A percentile compares a stretch with the other conserved stretches of the same genome.
These are phyloP conservation scores for Eurosta solidaginis DNA, from an alignment of 1,140 invertebrate species.

Conservation along the genomic window DNA sequence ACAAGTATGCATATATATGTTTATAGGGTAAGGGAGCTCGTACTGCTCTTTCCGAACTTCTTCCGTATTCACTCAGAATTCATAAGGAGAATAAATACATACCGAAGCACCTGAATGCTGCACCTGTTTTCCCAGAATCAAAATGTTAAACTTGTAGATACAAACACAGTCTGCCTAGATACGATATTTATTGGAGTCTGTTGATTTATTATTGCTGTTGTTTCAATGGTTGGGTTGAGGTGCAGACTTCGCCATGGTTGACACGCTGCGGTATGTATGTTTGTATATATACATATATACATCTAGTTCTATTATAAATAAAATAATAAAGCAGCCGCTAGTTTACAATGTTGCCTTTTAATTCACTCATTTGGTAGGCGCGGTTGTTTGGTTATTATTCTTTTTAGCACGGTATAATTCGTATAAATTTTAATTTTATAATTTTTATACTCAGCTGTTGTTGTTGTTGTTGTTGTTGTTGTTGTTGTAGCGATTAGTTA, in stretches of 20 bases:
- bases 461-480: background rate
- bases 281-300: background rate
- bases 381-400: background rate
- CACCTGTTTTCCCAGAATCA: constrained; percentile 26
- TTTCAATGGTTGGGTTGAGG: background rate
- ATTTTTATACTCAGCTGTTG: background rate
- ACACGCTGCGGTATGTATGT: background rate
- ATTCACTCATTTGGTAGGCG: background rate
- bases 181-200: background rate
- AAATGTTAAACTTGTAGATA: background rate
- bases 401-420: background rate
- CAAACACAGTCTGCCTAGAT: background rate
- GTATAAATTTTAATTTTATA: background rate
- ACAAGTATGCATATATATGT: no score
- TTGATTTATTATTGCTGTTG: background rate
- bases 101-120: background rate
- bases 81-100: background rate
- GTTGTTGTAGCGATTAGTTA: no score
- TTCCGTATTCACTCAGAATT: background rate
- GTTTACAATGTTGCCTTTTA: constrained; percentile 12
- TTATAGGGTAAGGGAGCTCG: no score
- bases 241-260: background rate
- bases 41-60: background rate
- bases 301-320: background rate
- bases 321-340: background rate